Conservation (phyloP, 2,797 vertebrate species). For the Mastacembelus armatus region DNA sequence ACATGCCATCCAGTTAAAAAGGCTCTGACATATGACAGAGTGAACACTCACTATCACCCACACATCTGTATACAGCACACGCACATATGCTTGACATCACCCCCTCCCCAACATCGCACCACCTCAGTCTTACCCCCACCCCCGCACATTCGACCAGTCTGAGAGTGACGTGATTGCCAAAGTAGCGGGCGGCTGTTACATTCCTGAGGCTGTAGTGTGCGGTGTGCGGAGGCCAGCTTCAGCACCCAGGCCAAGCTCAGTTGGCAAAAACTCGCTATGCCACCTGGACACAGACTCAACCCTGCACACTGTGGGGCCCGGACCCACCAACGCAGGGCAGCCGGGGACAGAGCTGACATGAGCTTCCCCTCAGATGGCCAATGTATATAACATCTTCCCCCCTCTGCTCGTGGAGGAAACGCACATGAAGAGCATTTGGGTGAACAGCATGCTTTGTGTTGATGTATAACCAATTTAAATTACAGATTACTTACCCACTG, state of each 20-base stretch:
- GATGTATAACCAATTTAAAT: constrained; percentile 29
- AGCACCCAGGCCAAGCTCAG: constrained; percentile 59
- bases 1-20: constrained; percentile 72
- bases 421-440: constrained; percentile 22
- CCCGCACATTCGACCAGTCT: constrained; percentile 65
- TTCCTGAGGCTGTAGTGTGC: constrained; percentile 80
- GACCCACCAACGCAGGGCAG: constrained; percentile 68
- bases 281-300: constrained; percentile 66
- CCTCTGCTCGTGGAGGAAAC: constrained; percentile 36
- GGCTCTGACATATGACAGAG: constrained; percentile 74
- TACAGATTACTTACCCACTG: constrained; percentile 34
- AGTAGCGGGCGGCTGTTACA: constrained; percentile 81
- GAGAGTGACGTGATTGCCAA: constrained; percentile 81
- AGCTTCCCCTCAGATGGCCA: constrained; percentile 41
- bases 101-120: constrained; percentile 45
- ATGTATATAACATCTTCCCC: constrained; percentile 33
- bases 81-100: constrained; percentile 29
- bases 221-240: constrained; percentile 60
- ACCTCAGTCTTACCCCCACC: constrained; percentile 43
- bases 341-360: constrained; percentile 65
- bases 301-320: constrained; percentile 46
- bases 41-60: constrained; percentile 76
- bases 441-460: constrained; percentile 14
- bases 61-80: constrained; percentile 67
- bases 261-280: constrained; percentile 63